These are phyloP conservation scores for Cotesia congregata DNA, from an alignment of 2,888 invertebrate species.

Conservation along the genomic window DNA sequence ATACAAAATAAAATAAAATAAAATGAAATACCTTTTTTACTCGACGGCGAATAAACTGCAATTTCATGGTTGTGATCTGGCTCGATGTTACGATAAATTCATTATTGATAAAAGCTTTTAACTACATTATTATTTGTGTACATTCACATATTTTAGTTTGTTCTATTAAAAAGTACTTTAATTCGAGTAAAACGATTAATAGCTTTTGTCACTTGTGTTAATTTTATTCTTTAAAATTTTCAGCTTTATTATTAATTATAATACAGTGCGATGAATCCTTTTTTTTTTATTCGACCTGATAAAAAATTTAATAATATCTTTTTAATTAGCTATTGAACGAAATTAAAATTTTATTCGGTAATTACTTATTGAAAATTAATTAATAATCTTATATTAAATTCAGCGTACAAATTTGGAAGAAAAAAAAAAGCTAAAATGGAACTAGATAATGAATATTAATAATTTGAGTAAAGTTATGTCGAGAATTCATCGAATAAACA, in stretches of 20 bases:
- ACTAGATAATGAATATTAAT: constrained; percentile 1
- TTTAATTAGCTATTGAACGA: too few species aligned
- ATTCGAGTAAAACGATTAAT: background rate
- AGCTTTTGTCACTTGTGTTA: background rate
- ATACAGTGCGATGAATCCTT: constrained; percentile 1
- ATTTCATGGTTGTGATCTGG: background rate
- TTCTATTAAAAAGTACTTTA: background rate
- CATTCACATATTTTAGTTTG: background rate
- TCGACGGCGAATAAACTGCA: background rate
- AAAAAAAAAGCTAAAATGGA: background rate
- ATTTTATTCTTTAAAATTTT: background rate
- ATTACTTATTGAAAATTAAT: background rate
- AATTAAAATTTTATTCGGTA: too few species aligned
- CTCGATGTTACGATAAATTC: constrained; percentile 2
- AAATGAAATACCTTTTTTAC: constrained; percentile 7
- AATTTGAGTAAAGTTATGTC: background rate
- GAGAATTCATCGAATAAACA: constrained; percentile 1
- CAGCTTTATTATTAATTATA: background rate
- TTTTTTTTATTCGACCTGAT: background rate
- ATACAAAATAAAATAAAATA: background rate
- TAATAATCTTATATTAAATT: background rate
- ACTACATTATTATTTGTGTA: background rate
- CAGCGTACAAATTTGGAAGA: background rate
- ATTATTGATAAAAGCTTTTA: constrained; percentile 10
- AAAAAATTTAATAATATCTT: background rate